Conservation (phyloP, 2,797 vertebrate species). For the Gymnodraco acuticeps region DNA sequence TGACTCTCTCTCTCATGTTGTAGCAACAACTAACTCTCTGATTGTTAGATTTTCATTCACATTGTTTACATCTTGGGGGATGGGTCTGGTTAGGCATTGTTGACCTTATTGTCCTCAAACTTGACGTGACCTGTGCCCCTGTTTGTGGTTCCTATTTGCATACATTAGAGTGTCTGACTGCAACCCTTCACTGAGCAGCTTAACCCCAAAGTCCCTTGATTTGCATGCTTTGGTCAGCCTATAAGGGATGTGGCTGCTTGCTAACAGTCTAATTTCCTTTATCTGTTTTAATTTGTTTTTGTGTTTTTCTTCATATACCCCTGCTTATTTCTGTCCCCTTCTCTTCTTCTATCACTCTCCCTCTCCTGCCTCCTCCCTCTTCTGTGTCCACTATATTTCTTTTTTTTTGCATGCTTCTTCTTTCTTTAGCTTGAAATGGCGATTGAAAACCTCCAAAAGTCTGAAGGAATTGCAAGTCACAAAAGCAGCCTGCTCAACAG, state of each 20-base stretch:
- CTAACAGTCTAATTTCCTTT: constrained; percentile 93
- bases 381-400: constrained; percentile 64
- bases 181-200: constrained; percentile 76
- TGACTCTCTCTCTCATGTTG: constrained; percentile 8
- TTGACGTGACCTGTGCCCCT: constrained; percentile 74
- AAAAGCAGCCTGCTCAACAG: constrained; percentile 99
- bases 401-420: constrained; percentile 86
- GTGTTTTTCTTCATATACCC: constrained; percentile 49
- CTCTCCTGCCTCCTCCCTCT: constrained; percentile 65
- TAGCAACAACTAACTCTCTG: constrained; percentile 19
- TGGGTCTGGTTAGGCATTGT: constrained; percentile 38
- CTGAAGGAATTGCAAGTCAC: constrained; percentile 99
- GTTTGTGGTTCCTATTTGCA: constrained; percentile 83
- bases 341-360: constrained; percentile 62
- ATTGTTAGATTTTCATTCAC: constrained; percentile 6
- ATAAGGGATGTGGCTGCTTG: constrained; percentile 86
- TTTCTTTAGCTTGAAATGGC: constrained; percentile 99
- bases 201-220: constrained; percentile 83
- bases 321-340: constrained; percentile 71
- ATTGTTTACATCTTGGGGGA: constrained; percentile 11
- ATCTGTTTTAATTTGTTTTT: constrained; percentile 73
- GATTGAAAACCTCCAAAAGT: constrained; percentile 99
- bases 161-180: constrained; percentile 81
- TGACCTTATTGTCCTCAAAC: constrained; percentile 69
- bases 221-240: constrained; percentile 86